These are phyloP conservation scores for Lordiphosa mommai DNA, from an alignment of 1,140 invertebrate species.

Conservation along the genomic window DNA sequence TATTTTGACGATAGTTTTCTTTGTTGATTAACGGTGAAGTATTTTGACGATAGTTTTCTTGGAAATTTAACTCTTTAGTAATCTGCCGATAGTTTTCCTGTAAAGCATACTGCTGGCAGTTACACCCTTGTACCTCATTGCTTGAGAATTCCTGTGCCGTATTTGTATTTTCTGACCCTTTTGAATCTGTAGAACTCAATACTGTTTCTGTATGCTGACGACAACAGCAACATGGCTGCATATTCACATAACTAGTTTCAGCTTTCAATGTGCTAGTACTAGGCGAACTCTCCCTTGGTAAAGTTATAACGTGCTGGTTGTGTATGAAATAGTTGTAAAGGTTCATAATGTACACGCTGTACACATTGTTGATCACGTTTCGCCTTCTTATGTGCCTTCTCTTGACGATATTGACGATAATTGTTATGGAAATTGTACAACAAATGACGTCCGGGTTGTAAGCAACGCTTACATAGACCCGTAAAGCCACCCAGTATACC, in stretches of 20 bases:
- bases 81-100: too few relatives aligned
- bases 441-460: conserved; percentile 27
- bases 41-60: too few relatives aligned
- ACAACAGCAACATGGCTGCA: not conserved
- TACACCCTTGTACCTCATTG: too few relatives aligned
- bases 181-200: too few relatives aligned
- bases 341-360: not conserved
- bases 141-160: too few relatives aligned
- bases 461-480: conserved; percentile 21
- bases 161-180: too few relatives aligned
- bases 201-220: not conserved
- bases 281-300: not conserved
- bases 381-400: not conserved
- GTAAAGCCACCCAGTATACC: conserved; percentile 7
- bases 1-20: too few relatives aligned
- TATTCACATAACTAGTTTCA: not conserved
- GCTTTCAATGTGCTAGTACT: not conserved
- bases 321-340: not conserved
- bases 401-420: not conserved
- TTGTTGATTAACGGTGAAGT: too few relatives aligned
- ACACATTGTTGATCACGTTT: too few relatives aligned
- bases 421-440: conserved; percentile 34
- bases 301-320: conserved; percentile 4
- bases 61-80: too few relatives aligned
- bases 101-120: too few relatives aligned